These are phyloP conservation scores for Sinopyrophorus schimmeli DNA, from an alignment of 2,888 invertebrate genomes.

Conservation along the genomic window DNA sequence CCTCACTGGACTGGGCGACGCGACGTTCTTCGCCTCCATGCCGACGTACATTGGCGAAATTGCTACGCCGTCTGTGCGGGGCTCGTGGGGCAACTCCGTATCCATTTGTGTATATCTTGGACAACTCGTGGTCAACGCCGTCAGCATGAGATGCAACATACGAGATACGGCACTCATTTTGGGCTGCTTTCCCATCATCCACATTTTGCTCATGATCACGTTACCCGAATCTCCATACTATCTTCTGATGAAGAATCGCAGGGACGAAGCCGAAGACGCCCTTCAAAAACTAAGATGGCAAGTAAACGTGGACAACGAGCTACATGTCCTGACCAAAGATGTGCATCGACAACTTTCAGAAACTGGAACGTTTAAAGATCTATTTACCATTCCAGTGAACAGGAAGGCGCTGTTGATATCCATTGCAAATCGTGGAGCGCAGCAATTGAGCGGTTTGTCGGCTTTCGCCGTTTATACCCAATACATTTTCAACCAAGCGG, in stretches of 20 bases:
- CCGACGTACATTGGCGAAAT: conserved; percentile 42
- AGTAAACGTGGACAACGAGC: conserved; percentile 43
- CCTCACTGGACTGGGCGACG: conserved; percentile 35
- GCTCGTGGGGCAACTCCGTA: conserved; percentile 43
- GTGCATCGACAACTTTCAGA: conserved; percentile 46
- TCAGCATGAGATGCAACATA: conserved; percentile 62
- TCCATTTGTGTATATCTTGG: conserved; percentile 40
- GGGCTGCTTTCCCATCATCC: conserved; percentile 60
- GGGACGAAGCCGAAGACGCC: conserved; percentile 39
- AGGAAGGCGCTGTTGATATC: conserved; percentile 41
- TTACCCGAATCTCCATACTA: conserved; percentile 62
- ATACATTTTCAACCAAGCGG: conserved; percentile 47
- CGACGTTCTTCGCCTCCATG: conserved; percentile 32
- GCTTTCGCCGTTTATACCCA: conserved; percentile 45
- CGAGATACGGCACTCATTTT: conserved; percentile 60
- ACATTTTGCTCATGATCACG: conserved; percentile 60
- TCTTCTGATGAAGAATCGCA: conserved; percentile 39
- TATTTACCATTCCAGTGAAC: conserved; percentile 42
- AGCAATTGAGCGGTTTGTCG: conserved; percentile 44
- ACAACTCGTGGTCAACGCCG: conserved; percentile 52
- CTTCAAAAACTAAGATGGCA: conserved; percentile 40
- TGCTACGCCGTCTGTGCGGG: conserved; percentile 41
- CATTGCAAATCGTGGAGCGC: conserved; percentile 38
- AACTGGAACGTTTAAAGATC: conserved; percentile 41
- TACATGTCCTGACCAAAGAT: conserved; percentile 37